Evolutionary conservation across 2,113 vertebrate genomes (phyloP), one percentile per base, ranked within the genome.

Genomic region (Pituophis catenifer): DNA sequence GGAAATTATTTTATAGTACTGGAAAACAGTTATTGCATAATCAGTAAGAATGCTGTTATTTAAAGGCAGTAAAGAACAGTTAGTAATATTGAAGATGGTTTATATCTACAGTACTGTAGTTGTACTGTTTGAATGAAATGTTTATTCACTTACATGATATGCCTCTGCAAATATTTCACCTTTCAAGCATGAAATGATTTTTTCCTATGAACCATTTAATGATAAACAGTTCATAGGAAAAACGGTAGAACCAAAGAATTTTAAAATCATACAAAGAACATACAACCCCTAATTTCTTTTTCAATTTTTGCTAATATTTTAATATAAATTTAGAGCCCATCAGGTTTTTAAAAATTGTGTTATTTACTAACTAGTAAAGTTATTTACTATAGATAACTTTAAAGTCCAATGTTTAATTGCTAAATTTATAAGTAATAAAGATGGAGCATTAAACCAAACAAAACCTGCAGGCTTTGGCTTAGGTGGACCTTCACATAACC

Each of bases 81-180:
- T 9, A 86, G 7, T 93, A 54, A 90, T 33, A 89, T 58, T 15
- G 90, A 93, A 55, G 91, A 93, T 92, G 91, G 94, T 88, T 94
- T 75, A 55, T 89, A 38, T 8, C 10, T 95, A 3, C 92, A 93
- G 86, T 23, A 3, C 91, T 94, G 88, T 17, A 86, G 52, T 50
- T 92, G 53, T n/a, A 62, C 1, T 81, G 19, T 15, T 93, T 59
- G 23, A 1, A 86, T 91, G 62, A 93, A 95, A 94, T 91, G 88
- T 94, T 94, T 94, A 70, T 0, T 92, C 7, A 59, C 91, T 26
- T 75, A 85, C 1, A 89, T 90, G 62, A 92, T 89, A 4, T 5
- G n/a, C 9, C 89, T 90, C 54, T 59, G 92, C 93, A 93, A 85
- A 88, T 54, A 58, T 26, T 88, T 93, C 91, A 91, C 50, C 4